Evolutionary conservation across 2,113 vertebrate species (phyloP).

Genomic region (Physeter macrocephalus): DNA sequence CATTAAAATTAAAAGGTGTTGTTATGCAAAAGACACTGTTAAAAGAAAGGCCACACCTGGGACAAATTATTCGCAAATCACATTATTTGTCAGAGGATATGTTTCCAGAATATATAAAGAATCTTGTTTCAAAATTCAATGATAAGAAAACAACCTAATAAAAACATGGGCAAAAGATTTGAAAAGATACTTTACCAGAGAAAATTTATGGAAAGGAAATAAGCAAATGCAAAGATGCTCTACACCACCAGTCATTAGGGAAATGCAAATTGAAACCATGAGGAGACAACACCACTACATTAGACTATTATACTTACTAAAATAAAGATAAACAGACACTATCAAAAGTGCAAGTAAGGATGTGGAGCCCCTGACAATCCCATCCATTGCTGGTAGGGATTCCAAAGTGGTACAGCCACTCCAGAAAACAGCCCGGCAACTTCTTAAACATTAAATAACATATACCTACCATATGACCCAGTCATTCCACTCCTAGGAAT

Average conservation of each 20-base stretch:
- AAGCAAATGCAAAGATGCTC: neutral
- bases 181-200: neutral
- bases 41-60: neutral
- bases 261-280: neutral
- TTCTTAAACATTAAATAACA: neutral
- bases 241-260: neutral
- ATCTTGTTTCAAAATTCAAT: neutral
- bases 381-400: neutral
- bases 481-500: neutral
- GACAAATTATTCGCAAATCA: neutral
- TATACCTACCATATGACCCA: neutral
- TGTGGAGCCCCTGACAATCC: neutral
- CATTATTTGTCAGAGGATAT: neutral
- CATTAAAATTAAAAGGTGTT: neutral
- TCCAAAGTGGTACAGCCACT: neutral
- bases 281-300: neutral
- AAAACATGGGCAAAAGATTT: neutral
- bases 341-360: neutral
- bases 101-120: neutral
- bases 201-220: neutral
- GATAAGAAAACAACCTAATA: neutral
- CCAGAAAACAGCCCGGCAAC: neutral
- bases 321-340: neutral
- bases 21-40: neutral
- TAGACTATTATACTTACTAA: neutral